phyloP scores from a whole-genome alignment of 2,797 vertebrate genomes.

The Semaprochilodus insignis region DNA sequence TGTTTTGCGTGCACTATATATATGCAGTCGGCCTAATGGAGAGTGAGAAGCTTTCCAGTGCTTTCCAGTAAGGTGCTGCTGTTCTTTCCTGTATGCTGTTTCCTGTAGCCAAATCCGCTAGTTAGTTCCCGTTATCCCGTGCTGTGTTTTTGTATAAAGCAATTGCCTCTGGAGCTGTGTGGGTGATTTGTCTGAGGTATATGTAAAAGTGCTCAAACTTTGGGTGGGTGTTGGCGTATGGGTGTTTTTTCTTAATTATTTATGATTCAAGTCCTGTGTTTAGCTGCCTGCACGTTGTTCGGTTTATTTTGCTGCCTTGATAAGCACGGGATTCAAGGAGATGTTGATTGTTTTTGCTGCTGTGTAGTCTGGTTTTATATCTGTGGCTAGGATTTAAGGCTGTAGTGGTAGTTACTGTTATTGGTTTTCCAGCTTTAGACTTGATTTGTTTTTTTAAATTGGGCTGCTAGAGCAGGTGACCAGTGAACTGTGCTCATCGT shows the following conservation, averaged over 20 bases:
- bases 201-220: background rate
- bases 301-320: background rate
- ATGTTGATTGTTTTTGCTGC: background rate
- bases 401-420: background rate
- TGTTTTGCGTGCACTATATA: background rate
- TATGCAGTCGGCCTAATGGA: background rate
- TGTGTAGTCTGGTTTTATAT: background rate
- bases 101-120: background rate
- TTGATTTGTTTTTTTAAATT: background rate
- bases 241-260: too few species aligned
- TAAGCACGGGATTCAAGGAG: background rate
- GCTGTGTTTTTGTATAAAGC: background rate
- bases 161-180: too few species aligned
- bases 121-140: background rate
- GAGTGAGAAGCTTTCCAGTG: background rate
- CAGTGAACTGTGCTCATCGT: too few species aligned
- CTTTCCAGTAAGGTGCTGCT: background rate
- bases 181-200: background rate
- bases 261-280: background rate
- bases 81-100: conserved; percentile 7
- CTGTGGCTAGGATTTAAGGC: background rate
- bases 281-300: background rate
- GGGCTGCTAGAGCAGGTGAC: background rate
- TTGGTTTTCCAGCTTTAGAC: background rate
- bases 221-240: too few species aligned